Conservation (phyloP, 2,888 invertebrate species). For the Clostera curtula region DNA sequence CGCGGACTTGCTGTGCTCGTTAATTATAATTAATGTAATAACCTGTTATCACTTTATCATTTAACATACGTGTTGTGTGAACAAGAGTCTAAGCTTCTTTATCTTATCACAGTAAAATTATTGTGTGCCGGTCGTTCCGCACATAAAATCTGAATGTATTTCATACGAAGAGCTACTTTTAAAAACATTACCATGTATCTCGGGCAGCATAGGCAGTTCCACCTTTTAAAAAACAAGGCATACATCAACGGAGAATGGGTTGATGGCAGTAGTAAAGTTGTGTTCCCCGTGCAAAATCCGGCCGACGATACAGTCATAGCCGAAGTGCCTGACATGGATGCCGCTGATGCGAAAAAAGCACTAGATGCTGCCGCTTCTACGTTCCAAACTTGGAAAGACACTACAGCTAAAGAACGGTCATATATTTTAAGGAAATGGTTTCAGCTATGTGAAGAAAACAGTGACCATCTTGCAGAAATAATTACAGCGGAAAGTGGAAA, state of each 20-base stretch:
- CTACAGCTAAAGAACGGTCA: constrained; percentile 85
- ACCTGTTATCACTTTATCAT: no score
- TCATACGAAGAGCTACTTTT: constrained; percentile 29
- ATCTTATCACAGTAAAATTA: no score
- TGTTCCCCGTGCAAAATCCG: constrained; percentile 88
- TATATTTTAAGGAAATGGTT: constrained; percentile 84
- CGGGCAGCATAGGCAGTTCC: constrained; percentile 38
- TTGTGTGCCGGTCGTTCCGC: no score
- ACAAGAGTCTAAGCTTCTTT: no score
- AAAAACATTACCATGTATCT: constrained; percentile 26
- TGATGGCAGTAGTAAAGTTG: constrained; percentile 75
- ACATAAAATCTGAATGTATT: no score
- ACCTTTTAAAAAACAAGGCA: constrained; percentile 50
- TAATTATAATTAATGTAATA: no score
- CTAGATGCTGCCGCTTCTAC: constrained; percentile 84
- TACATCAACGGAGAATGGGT: constrained; percentile 82
- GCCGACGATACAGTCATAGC: constrained; percentile 83
- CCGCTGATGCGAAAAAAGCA: constrained; percentile 81
- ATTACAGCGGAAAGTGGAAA: constrained; percentile 93
- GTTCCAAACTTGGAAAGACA: constrained; percentile 85
- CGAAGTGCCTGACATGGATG: constrained; percentile 89
- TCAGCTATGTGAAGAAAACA: constrained; percentile 82
- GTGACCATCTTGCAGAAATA: constrained; percentile 83
- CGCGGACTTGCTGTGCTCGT: no score
- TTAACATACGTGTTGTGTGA: no score